Percentiles rank a stretch among this genome's conserved stretches.
Evolutionary conservation across 92 coral and sea anemone genomes (phyloP).

Genomic region (Palythoa grandiflora): DNA sequence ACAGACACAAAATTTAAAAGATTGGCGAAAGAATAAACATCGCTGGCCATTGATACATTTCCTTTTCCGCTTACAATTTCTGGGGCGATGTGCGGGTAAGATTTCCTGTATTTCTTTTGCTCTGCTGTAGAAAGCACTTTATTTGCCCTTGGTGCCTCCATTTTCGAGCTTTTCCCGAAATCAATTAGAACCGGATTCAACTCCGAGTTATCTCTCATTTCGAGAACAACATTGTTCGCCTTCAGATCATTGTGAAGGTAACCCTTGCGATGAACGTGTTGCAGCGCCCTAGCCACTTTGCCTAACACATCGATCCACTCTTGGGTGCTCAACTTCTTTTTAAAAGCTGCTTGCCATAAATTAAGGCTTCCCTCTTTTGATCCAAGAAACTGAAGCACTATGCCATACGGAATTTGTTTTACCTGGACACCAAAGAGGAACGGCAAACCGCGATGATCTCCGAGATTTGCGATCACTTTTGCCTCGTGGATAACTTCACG

Average conservation of each 20-base stretch:
- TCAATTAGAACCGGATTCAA: slow-evolving; percentile 32
- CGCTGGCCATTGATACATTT: slow-evolving; percentile 4
- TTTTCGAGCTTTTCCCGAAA: slow-evolving; percentile 26
- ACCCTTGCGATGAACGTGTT: slow-evolving; percentile 14
- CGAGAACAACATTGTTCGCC: slow-evolving; percentile 36
- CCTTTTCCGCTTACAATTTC: slow-evolving; percentile 36
- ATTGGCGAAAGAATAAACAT: slow-evolving; percentile 38
- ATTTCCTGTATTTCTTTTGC: not conserved
- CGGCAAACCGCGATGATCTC: slow-evolving; percentile 38
- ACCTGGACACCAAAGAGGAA: slow-evolving; percentile 28
- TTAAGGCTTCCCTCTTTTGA: not conserved
- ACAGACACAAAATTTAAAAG: slow-evolving; percentile 2
- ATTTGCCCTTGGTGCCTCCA: not conserved
- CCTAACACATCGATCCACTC: slow-evolving; percentile 33
- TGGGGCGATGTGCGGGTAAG: slow-evolving; percentile 51
- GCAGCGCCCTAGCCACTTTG: slow-evolving; percentile 25
- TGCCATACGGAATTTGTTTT: not conserved
- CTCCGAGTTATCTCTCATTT: not conserved
- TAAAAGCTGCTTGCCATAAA: slow-evolving; percentile 1
- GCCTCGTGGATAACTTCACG: slow-evolving; percentile 30
- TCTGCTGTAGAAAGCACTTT: not conserved
- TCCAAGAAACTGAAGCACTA: slow-evolving; percentile 42
- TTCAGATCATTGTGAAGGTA: slow-evolving; percentile 37
- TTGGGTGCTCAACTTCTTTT: not conserved
- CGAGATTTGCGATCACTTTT: not conserved